These are phyloP conservation scores for Fistularia tabacaria DNA, from an alignment of 2,797 vertebrate genomes.

Conservation along the genomic window DNA sequence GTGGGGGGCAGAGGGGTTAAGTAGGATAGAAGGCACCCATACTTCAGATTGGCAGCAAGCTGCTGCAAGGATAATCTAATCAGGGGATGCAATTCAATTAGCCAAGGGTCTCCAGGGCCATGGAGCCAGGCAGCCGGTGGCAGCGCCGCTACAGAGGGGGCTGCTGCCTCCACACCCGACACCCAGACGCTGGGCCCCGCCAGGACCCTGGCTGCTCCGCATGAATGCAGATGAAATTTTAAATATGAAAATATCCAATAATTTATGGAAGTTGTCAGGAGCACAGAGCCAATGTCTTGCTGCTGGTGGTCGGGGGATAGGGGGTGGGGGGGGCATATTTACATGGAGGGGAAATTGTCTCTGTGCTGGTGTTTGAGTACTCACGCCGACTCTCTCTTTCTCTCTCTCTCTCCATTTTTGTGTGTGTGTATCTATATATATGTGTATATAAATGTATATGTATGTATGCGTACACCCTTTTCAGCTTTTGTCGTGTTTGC, in stretches of 20 bases:
- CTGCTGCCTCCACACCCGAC: conserved; percentile 61
- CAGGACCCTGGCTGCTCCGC: conserved; percentile 76
- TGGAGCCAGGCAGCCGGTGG: conserved; percentile 88
- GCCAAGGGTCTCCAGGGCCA: conserved; percentile 91
- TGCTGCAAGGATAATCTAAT: conserved; percentile 99
- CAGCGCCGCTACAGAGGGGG: conserved; percentile 76
- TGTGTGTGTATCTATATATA: no score
- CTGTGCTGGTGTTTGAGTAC: conserved; percentile 26
- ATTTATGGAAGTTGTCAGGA: conserved; percentile 99
- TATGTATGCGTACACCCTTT: neutral
- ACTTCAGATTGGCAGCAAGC: conserved; percentile 99
- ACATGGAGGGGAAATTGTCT: conserved; percentile 42
- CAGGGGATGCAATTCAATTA: conserved; percentile 99
- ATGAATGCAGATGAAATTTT: conserved; percentile 99
- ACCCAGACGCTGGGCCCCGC: conserved; percentile 73
- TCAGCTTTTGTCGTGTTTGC: neutral
- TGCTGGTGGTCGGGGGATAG: conserved; percentile 66
- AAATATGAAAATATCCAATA: conserved; percentile 99
- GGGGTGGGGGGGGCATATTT: conserved; percentile 31
- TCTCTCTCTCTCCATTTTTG: no score
- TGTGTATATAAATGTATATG: neutral
- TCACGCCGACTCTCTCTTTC: neutral
- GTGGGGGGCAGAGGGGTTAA: conserved; percentile 99
- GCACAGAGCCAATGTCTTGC: conserved; percentile 66
- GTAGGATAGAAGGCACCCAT: conserved; percentile 99